Evolutionary conservation across 2,113 vertebrate species (phyloP), one percentile per base, ranked within the genome.

Genomic region (Upupa epops): DNA sequence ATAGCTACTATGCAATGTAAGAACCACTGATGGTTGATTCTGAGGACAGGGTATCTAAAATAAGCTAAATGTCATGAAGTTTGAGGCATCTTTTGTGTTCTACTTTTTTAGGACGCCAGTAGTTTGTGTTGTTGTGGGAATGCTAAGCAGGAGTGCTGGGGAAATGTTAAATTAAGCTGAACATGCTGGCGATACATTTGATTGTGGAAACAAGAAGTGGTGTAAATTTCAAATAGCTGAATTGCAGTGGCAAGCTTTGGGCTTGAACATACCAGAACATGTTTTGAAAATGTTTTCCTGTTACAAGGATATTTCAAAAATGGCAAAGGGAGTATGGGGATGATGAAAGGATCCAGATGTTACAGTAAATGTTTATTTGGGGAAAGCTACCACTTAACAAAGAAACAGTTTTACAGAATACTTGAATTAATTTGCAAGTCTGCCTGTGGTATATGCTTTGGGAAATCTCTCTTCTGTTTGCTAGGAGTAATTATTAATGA

Each of bases 1-100:
- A 97, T 97, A 97, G 98, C 98, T 98, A 97, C 98, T 97, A 97
- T 96, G 98, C 98, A 96, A 85, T 92, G 93, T 83, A 85, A 93
- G 96, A 94, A 96, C 90, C 90, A 80, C 84, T 83, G 90, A 83
- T 94, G 93, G 97, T 95, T 89, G 86, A 84, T 40, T 96, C 93
- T 88, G 86, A 79, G 83, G 78, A 82, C 7, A 46, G 21, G 79
- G 19, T 87, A 66, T 92, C 93, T 90, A 78, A 95, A 91, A 95
- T 91, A 89, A 94, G 85, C 84, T 83, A 83, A 94, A 87, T 71
- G 42, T 85, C 6, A 3, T 59, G 51, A 28, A 36, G 20, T 52
- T 52, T 77, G 59, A 60, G 25, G 29, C 70, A 17, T 37, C 34
- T 60, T 83, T 71, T 55, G 24, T 48, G 24, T 60, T 60, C 54